Evolutionary conservation across 2,888 invertebrate genomes (phyloP).

Genomic region (Deroplatys truncata): DNA sequence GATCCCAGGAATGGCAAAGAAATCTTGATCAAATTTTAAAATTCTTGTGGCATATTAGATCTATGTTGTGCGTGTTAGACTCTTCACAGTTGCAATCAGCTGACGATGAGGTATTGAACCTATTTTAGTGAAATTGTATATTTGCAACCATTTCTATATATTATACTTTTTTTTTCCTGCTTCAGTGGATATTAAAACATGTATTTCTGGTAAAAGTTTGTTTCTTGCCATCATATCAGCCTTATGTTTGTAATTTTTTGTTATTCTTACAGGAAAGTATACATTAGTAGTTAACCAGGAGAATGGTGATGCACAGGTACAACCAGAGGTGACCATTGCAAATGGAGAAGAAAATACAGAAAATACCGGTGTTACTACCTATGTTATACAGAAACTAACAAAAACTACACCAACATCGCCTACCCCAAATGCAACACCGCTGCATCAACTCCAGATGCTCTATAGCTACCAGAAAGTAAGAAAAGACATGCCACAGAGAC

Average conservation of each 20-base stretch:
- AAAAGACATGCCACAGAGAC: neutral
- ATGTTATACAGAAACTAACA: neutral
- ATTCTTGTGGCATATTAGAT: too few species aligned
- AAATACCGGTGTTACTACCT: neutral
- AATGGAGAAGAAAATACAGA: neutral
- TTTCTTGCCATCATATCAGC: too few species aligned
- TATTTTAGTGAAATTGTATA: too few species aligned
- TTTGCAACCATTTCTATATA: too few species aligned
- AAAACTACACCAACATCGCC: neutral
- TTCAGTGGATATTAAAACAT: too few species aligned
- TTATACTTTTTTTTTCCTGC: too few species aligned
- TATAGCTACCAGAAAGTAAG: neutral
- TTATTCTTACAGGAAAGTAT: neutral
- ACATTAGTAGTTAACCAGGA: neutral
- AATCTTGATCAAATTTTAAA: too few species aligned
- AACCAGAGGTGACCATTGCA: neutral
- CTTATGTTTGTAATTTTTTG: neutral
- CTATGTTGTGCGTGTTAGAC: too few species aligned
- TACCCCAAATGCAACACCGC: neutral
- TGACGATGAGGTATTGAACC: too few species aligned
- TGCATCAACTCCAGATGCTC: neutral
- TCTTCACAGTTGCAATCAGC: too few species aligned
- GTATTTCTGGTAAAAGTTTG: too few species aligned
- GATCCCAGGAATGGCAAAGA: too few species aligned
- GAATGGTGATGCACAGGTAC: neutral